Conservation (phyloP, 1,140 invertebrate species). For the Nasonia longicornis region DNA sequence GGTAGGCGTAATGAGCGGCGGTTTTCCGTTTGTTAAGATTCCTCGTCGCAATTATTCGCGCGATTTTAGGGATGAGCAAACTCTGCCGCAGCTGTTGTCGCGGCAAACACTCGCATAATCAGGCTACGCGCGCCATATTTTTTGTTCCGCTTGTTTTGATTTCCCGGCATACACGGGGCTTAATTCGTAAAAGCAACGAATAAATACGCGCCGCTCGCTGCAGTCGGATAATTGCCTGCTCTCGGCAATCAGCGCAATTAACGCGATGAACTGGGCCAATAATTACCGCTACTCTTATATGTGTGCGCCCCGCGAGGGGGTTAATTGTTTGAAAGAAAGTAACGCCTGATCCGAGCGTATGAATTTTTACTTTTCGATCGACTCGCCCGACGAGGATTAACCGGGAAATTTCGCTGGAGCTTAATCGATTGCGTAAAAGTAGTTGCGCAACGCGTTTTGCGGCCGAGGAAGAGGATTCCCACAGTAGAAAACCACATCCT, state of each 20-base stretch:
- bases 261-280: slow-evolving; percentile 30
- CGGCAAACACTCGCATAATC: not conserved
- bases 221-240: slow-evolving; percentile 37
- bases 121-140: not conserved
- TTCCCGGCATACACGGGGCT: not conserved
- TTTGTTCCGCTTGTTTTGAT: slow-evolving; percentile 14
- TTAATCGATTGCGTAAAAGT: too few species aligned
- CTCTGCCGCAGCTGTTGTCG: too few species aligned
- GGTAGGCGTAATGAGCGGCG: too few species aligned
- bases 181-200: slow-evolving; percentile 44
- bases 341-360: slow-evolving; percentile 21
- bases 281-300: slow-evolving; percentile 30
- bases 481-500: not conserved
- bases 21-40: not conserved
- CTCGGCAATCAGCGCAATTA: slow-evolving; percentile 43
- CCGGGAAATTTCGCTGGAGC: too few species aligned
- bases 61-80: not conserved
- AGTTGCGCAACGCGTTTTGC: too few species aligned
- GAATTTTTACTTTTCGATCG: slow-evolving; percentile 2
- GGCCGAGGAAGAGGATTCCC: slow-evolving; percentile 11
- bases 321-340: slow-evolving; percentile 45
- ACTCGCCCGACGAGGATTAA: too few species aligned
- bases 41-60: not conserved
- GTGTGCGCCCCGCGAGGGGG: not conserved
- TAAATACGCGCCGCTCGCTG: slow-evolving; percentile 34